These are phyloP conservation scores for Morpho helenor DNA, from an alignment of 2,888 invertebrate genomes.

Conservation along the genomic window DNA sequence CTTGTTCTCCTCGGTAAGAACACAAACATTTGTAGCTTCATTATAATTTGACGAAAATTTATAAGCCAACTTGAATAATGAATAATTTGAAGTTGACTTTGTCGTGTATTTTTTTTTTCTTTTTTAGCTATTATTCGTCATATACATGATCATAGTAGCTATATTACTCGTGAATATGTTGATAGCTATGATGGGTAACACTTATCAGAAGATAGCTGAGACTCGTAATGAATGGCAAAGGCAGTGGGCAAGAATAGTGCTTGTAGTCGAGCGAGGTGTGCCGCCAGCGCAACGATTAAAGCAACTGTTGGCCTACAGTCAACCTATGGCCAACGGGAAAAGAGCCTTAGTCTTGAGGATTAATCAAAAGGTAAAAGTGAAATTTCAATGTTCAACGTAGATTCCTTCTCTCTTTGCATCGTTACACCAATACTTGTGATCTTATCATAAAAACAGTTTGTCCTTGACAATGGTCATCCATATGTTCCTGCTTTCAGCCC, in stretches of 20 bases:
- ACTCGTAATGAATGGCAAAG: slow-evolving; percentile 99
- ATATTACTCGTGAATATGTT: slow-evolving; percentile 97
- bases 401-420: too few relatives aligned
- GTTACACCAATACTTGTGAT: too few relatives aligned
- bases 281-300: slow-evolving; percentile 91
- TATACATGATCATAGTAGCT: slow-evolving; percentile 98
- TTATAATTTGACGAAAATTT: too few relatives aligned
- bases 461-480: too few relatives aligned
- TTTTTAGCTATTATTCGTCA: slow-evolving; percentile 90
- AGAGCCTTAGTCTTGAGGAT: slow-evolving; percentile 92
- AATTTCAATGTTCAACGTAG: too few relatives aligned
- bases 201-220: slow-evolving; percentile 98
- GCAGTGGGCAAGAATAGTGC: slow-evolving; percentile 98
- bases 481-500: too few relatives aligned
- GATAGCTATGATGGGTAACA: slow-evolving; percentile 99
- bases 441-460: too few relatives aligned
- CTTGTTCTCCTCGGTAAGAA: too few relatives aligned
- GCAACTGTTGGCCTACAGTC: slow-evolving; percentile 94
- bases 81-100: too few relatives aligned
- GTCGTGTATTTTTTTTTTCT: not conserved
- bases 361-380: slow-evolving; percentile 86
- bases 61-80: too few relatives aligned
- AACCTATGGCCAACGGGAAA: slow-evolving; percentile 94
- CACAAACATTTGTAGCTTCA: too few relatives aligned
- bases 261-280: slow-evolving; percentile 98